These are phyloP conservation scores for Phaethornis superciliosus DNA, from an alignment of 2,113 vertebrate species.

Conservation along the genomic window DNA sequence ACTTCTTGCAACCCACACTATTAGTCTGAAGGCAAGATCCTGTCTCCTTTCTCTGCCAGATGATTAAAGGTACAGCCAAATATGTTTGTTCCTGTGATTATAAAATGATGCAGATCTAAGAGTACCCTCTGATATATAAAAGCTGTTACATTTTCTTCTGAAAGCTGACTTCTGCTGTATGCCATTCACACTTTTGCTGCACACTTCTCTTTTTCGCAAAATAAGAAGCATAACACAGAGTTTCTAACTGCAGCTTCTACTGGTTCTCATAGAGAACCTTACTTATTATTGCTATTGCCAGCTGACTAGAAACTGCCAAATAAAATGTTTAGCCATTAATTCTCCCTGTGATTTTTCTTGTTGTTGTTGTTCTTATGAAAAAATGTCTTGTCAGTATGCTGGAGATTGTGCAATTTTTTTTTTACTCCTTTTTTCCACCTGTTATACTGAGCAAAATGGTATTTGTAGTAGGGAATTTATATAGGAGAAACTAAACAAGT, in stretches of 20 bases:
- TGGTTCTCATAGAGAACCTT: neutral
- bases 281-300: neutral
- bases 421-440: neutral
- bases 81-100: neutral
- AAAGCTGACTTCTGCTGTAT: neutral
- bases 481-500: neutral
- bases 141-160: neutral
- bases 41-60: neutral
- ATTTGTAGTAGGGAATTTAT: neutral
- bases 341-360: neutral
- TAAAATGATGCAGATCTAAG: neutral
- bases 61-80: neutral
- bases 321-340: neutral
- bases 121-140: neutral
- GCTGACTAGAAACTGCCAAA: neutral
- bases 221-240: neutral
- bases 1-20: neutral
- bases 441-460: neutral
- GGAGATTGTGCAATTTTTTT: neutral
- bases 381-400: neutral
- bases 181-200: too few relatives aligned
- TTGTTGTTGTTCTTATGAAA: neutral
- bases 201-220: neutral
- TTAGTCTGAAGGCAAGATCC: neutral
- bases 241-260: neutral